Conservation (phyloP, 2,113 vertebrate species). For the Ancistrus triradiatus region DNA sequence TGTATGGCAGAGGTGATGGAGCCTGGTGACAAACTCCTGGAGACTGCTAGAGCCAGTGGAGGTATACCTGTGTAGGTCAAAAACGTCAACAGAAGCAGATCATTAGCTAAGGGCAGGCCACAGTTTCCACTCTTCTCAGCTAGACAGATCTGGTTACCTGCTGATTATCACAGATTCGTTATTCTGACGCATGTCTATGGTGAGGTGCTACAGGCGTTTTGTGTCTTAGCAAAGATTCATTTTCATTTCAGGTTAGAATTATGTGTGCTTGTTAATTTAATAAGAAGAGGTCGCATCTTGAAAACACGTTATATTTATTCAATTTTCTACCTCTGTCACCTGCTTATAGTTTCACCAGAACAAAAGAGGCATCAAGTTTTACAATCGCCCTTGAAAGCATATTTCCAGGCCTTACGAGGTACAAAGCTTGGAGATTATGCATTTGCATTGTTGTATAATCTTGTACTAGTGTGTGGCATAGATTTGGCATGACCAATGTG, state of each 20-base stretch:
- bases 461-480: not conserved
- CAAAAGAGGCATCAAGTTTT: conserved; percentile 42
- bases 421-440: conserved; percentile 19
- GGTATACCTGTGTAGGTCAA: conserved; percentile 68
- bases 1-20: conserved; percentile 87
- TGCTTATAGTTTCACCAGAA: conserved; percentile 48
- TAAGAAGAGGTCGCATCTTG: too few relatives aligned
- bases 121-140: conserved; percentile 23
- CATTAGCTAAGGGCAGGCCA: conserved; percentile 46
- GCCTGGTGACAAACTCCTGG: conserved; percentile 79
- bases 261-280: too few relatives aligned
- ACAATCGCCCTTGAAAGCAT: conserved; percentile 52
- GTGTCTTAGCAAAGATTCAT: too few relatives aligned
- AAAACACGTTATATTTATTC: not conserved
- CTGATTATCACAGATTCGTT: not conserved
- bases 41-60: conserved; percentile 83
- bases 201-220: too few relatives aligned
- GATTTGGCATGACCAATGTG: too few relatives aligned
- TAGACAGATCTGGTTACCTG: conserved; percentile 9
- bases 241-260: too few relatives aligned
- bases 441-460: not conserved
- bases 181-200: too few relatives aligned
- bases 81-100: conserved; percentile 34
- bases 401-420: conserved; percentile 62
- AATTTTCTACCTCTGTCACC: not conserved